Evolutionary conservation across 1,140 invertebrate species (phyloP).

Genomic region (Drosophila azteca): DNA sequence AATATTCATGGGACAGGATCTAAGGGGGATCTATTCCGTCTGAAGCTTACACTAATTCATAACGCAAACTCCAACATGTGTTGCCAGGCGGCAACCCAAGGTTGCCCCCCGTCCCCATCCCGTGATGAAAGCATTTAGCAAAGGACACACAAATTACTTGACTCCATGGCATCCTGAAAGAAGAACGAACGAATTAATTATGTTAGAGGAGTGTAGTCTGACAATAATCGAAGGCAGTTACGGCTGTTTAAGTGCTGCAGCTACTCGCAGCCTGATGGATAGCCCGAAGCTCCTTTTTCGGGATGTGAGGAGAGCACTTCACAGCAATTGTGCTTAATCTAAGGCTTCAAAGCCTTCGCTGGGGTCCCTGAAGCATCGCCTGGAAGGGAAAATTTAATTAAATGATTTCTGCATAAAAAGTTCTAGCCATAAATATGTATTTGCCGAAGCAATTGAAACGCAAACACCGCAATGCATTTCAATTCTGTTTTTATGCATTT

Average conservation of each 20-base stretch:
- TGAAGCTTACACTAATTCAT: constrained; percentile 38
- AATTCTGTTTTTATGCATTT: background rate
- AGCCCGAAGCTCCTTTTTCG: background rate
- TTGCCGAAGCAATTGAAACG: no score
- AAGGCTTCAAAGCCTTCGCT: no score
- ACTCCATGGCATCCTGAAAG: constrained; percentile 7
- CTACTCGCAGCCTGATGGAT: constrained; percentile 15
- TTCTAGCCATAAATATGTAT: no score
- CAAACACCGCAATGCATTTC: no score
- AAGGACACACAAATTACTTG: constrained; percentile 35
- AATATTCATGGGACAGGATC: constrained; percentile 4
- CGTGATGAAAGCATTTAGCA: constrained; percentile 37
- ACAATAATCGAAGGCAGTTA: constrained; percentile 16
- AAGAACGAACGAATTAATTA: constrained; percentile 41
- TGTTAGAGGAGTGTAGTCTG: background rate
- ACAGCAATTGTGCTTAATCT: background rate
- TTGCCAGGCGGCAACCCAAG: constrained; percentile 10
- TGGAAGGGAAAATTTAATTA: no score
- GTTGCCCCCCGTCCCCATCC: no score
- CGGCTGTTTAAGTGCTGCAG: background rate
- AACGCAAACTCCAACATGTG: constrained; percentile 38
- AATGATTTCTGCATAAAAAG: no score
- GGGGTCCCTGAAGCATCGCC: no score
- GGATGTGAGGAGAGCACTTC: background rate
- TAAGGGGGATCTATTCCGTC: constrained; percentile 3